Base-by-base conservation (phyloP, 23 tunicate species). In the Ciona savignyi region DNA sequence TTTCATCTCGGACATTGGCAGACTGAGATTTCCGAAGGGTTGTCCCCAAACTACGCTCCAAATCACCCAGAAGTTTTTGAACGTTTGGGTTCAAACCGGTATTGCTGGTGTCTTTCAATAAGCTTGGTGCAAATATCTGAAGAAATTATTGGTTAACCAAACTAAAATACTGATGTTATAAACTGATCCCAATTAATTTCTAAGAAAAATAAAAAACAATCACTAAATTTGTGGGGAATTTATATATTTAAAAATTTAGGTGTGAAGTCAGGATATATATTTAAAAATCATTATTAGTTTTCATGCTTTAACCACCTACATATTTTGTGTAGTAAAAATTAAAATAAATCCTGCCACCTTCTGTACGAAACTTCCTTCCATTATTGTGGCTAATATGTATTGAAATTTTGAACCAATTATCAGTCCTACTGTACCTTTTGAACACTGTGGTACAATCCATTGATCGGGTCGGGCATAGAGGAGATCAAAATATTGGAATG, bases 391-490 rank as follows among this genome's bases (percentile, higher is more conserved):
- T 64, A 9, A 28, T 20, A 19, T 69, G 4, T 29, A 6, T 61
- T 23, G 70, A 25, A 23, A 15, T 6, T 9, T 24, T 29, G 15
- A 42, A 42, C 15, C 9, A 42, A 9, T 15, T 15, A 6, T 42
- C 9, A 42, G 56, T 6, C 9, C 15, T 42, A 42, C 56, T 26
- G 34, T 62, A 85, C 90, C 62, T 85, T 91, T 72, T 84, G 83
- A 63, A 91, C 49, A 63, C 82, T 80, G 29, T 91, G 86, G 70
- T 84, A 91, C 2, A 91, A 76, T 0, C 97, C 97, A 72, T 75
- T 80, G 21, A 91, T 61, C 21, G 91, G 80, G 61, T 91, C 97
- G 11, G 97, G 89, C 97, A 91, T 91, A 28, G 90, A 69, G 9
- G 90, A 74, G 26, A 84, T 72, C 25, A 73, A 67, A 60, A 91